A percentile compares a stretch with the other conserved stretches of the same genome.
Evolutionary conservation across 2,888 invertebrate genomes (phyloP).

Genomic region (Dastarcus helophoroides): DNA sequence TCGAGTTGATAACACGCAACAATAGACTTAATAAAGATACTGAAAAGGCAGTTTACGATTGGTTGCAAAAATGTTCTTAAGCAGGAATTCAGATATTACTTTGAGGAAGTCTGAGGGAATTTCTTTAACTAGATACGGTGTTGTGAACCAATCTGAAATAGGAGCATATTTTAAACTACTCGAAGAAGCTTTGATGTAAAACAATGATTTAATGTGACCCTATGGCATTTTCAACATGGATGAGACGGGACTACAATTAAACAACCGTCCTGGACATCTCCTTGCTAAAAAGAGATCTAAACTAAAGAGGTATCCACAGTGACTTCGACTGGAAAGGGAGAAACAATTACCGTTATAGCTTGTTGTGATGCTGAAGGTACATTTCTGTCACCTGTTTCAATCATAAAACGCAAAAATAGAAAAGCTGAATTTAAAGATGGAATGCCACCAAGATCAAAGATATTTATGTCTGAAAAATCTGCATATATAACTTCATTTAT

Average conservation of each 20-base stretch:
- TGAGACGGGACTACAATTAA: slow-evolving; percentile 29
- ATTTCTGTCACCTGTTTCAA: slow-evolving; percentile 15
- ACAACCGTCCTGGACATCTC: slow-evolving; percentile 27
- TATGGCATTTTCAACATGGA: slow-evolving; percentile 8
- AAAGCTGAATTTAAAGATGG: slow-evolving; percentile 14
- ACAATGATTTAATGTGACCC: slow-evolving; percentile 14
- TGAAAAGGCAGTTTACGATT: slow-evolving; percentile 9
- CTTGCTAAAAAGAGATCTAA: slow-evolving; percentile 20
- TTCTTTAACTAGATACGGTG: slow-evolving; percentile 3
- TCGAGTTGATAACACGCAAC: no score
- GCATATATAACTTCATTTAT: slow-evolving; percentile 15
- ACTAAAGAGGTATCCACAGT: slow-evolving; percentile 17
- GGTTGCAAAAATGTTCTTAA: slow-evolving; percentile 12
- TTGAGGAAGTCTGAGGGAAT: slow-evolving; percentile 13
- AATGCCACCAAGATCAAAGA: slow-evolving; percentile 15
- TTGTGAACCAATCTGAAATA: slow-evolving; percentile 3
- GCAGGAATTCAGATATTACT: slow-evolving; percentile 7
- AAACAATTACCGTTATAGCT: slow-evolving; percentile 25
- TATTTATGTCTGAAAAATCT: slow-evolving; percentile 17
- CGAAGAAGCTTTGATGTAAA: slow-evolving; percentile 19
- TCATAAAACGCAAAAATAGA: slow-evolving; percentile 15
- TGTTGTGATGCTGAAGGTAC: slow-evolving; percentile 28
- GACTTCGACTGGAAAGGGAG: slow-evolving; percentile 22
- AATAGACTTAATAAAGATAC: not conserved
- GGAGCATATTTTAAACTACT: slow-evolving; percentile 12